Conservation (phyloP, 2,797 vertebrate species). For the Hoplostethus atlanticus region DNA sequence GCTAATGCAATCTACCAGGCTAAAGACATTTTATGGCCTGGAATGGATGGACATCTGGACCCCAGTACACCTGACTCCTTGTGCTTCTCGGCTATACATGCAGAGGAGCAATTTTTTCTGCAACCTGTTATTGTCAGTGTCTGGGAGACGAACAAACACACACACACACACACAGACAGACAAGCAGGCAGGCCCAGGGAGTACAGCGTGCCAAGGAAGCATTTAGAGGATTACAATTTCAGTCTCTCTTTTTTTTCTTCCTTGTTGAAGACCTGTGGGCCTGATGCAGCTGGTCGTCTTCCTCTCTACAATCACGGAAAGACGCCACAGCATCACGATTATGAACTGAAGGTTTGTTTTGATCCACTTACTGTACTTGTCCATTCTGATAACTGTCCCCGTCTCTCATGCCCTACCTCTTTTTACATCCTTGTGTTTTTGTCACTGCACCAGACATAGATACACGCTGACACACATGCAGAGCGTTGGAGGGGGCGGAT, state of each 20-base stretch:
- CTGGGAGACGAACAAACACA: constrained; percentile 19
- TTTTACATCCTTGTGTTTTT: constrained; percentile 12
- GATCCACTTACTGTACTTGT: constrained; percentile 23
- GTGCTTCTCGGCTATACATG: constrained; percentile 12
- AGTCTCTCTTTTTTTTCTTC: constrained; percentile 50
- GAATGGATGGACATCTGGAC: constrained; percentile 34
- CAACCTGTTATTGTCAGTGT: constrained; percentile 48
- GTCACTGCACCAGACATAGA: neutral
- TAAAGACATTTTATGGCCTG: constrained; percentile 35
- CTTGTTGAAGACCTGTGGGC: constrained; percentile 42
- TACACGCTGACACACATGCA: neutral
- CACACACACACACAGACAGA: constrained; percentile 12
- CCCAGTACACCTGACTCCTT: constrained; percentile 38
- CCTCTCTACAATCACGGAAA: constrained; percentile 51
- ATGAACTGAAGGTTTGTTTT: constrained; percentile 74
- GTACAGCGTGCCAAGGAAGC: constrained; percentile 48
- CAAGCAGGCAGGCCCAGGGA: constrained; percentile 5
- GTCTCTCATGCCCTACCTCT: constrained; percentile 7
- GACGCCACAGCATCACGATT: constrained; percentile 16
- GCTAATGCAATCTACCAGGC: constrained; percentile 40
- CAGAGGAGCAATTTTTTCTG: constrained; percentile 8
- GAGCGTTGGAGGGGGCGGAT: constrained; percentile 10
- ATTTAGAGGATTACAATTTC: constrained; percentile 64
- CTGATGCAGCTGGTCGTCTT: constrained; percentile 55
- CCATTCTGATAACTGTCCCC: constrained; percentile 25